These are phyloP conservation scores for Pandemis corylana DNA, from an alignment of 2,888 invertebrate species.

Conservation along the genomic window DNA sequence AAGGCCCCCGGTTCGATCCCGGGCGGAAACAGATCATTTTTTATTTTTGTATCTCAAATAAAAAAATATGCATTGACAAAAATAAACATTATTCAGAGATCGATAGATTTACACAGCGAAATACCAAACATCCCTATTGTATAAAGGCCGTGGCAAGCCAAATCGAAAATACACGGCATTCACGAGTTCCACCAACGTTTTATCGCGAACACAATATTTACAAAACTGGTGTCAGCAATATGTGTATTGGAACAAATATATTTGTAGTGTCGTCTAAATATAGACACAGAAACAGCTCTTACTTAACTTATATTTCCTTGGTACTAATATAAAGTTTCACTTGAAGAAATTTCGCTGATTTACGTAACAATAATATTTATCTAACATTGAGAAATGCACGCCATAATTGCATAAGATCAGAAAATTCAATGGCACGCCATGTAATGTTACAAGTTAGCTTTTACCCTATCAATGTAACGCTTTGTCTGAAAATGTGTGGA, in stretches of 20 bases:
- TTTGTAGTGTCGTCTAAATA: background rate
- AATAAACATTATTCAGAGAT: background rate
- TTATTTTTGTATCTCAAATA: background rate
- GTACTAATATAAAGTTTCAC: background rate
- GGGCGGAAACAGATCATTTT: conserved; percentile 84
- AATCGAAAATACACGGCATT: conserved; percentile 14
- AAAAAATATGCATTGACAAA: background rate
- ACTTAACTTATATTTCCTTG: background rate
- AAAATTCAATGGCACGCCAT: background rate
- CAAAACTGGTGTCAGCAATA: background rate
- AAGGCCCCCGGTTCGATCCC: conserved; percentile 90
- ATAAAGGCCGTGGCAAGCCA: background rate
- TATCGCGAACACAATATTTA: background rate
- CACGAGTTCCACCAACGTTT: background rate
- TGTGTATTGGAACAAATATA: background rate
- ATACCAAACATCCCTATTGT: background rate
- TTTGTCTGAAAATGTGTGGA: conserved; percentile 18
- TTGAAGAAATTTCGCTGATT: background rate
- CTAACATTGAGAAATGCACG: background rate
- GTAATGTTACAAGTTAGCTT: background rate
- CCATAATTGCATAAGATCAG: background rate
- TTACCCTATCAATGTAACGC: background rate
- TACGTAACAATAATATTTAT: background rate
- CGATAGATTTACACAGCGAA: background rate
- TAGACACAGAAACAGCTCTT: background rate